Conservation (phyloP, 2,888 invertebrate genomes). For the Tridacna gigas region DNA sequence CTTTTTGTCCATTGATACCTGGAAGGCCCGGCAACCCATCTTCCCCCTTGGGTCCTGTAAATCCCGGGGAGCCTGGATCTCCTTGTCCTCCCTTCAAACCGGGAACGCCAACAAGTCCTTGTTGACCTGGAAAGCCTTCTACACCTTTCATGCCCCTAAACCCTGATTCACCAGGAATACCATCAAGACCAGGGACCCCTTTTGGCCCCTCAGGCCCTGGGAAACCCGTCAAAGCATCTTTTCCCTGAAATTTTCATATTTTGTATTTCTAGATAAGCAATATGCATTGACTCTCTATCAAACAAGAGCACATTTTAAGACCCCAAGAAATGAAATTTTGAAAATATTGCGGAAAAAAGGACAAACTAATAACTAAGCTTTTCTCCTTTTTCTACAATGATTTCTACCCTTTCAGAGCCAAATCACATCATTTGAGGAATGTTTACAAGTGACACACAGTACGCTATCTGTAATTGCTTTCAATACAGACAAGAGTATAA, state of each 20-base stretch:
- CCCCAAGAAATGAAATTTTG: too few relatives aligned
- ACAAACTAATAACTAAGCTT: too few relatives aligned
- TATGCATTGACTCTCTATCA: too few relatives aligned
- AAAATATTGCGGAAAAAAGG: too few relatives aligned
- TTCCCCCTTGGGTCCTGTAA: slow-evolving; percentile 62
- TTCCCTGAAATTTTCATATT: not conserved
- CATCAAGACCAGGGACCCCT: slow-evolving; percentile 41
- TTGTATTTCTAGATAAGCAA: too few relatives aligned
- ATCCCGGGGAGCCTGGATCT: slow-evolving; percentile 60
- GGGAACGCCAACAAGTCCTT: slow-evolving; percentile 66
- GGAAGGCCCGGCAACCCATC: slow-evolving; percentile 85
- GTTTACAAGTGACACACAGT: too few relatives aligned
- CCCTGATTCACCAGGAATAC: slow-evolving; percentile 32
- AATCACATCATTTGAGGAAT: too few relatives aligned
- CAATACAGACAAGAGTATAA: too few relatives aligned
- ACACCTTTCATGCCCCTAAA: slow-evolving; percentile 36
- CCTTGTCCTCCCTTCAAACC: slow-evolving; percentile 68
- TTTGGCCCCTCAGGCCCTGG: slow-evolving; percentile 32
- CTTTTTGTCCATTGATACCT: slow-evolving; percentile 45
- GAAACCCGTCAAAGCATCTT: slow-evolving; percentile 27
- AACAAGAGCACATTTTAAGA: too few relatives aligned
- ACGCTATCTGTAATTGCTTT: too few relatives aligned
- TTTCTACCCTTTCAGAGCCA: too few relatives aligned
- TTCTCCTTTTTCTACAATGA: too few relatives aligned
- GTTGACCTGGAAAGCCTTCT: slow-evolving; percentile 43